These are phyloP conservation scores for Arothron firmamentum DNA, from an alignment of 2,113 vertebrate species.

Conservation along the genomic window DNA sequence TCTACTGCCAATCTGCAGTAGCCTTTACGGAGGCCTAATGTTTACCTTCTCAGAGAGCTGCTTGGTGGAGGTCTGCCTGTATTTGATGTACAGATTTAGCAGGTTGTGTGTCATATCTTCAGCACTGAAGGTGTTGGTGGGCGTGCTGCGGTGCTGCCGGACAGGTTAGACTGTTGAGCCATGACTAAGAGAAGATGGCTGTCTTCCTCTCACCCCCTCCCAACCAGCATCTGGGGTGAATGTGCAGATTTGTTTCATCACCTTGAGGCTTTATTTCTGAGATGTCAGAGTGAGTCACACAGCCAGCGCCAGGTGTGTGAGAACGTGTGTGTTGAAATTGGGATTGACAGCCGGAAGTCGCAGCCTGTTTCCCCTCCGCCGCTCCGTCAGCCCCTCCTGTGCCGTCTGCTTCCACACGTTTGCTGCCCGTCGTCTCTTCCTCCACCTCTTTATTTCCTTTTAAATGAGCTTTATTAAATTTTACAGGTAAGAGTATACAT, in stretches of 20 bases:
- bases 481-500: too few species aligned
- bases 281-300: conserved; percentile 32
- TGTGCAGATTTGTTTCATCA: conserved; percentile 23
- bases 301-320: conserved; percentile 8
- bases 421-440: conserved; percentile 8
- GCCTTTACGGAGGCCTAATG: too few species aligned
- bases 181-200: conserved; percentile 16
- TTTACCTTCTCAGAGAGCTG: too few species aligned
- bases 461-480: too few species aligned
- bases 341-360: conserved; percentile 49
- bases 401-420: conserved; percentile 39
- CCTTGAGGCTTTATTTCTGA: conserved; percentile 40
- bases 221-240: conserved; percentile 8
- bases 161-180: too few species aligned
- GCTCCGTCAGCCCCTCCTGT: conserved; percentile 26
- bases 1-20: background rate
- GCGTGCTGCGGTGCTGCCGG: too few species aligned
- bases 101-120: too few species aligned
- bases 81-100: too few species aligned
- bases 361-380: conserved; percentile 25
- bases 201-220: conserved; percentile 4
- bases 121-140: too few species aligned
- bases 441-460: too few species aligned
- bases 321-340: conserved; percentile 21
- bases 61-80: too few species aligned